Base-by-base conservation (phyloP, 2,113 vertebrate genomes). In the mouse (Mus musculus) region DNA sequence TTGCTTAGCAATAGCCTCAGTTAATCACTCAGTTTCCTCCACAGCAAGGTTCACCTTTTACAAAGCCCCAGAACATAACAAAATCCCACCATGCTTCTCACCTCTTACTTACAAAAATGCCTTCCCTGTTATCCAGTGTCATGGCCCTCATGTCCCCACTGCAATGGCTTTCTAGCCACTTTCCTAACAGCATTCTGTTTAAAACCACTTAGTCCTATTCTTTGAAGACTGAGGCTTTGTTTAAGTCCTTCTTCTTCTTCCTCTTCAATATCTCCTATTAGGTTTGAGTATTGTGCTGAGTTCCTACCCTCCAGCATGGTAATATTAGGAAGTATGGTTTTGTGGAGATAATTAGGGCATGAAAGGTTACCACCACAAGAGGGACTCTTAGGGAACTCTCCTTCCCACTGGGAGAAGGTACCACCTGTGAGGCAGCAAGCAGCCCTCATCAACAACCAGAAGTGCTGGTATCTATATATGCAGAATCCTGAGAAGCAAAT, bases 231-330 rank as follows among this genome's bases (percentile, higher is more conserved):
- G 7, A 49, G 12, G 30, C 42, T 63, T 54, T 26, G 42, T 22
- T 39, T 19, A 1, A 1, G 4, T 4, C 1, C 1, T 3, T 42
- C 28, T 26, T 28, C 14, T 42, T 16, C 33, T 46, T 19, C 11
- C 56, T 36, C 39, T 36, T 59, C 6, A 16, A 28, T 17, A 84
- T 13, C 24, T 72, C 33, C 65, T 36, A 3, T 20, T 28, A 42
- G 20, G 33, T 2, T 46, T 81, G 30, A n/a, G 33, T 12, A 11
- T n/a, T 56, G 19, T 81, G 10, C 22, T 56, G 33, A 56, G 52
- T 59, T 24, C 7, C 52, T 81, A 56, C 54, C 78, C 33, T n/a
- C 78, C 33, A 24, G 19, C 30, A n/a, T 22, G 28, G 36, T n/a
- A 33, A 56, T 22, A n/a, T 52, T 81, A n/a, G 78, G 33, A 80